Evolutionary conservation across 2,797 vertebrate species (phyloP), one percentile per base, ranked within the genome.

Genomic region (Philypnodon macrostomus): DNA sequence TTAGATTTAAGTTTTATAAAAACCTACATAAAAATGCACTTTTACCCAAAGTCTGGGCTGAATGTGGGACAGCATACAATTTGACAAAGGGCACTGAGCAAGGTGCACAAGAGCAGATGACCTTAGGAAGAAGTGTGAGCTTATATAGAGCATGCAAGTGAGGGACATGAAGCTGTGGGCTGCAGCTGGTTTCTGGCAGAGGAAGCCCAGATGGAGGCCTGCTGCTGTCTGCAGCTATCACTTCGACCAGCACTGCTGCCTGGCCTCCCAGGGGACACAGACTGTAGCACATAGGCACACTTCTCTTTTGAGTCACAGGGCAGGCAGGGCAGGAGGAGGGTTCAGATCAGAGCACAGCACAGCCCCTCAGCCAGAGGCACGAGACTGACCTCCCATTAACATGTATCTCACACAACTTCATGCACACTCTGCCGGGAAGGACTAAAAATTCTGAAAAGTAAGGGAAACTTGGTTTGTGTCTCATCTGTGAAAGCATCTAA

Each of bases 111-210:
- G 63, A 59, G 58, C 18, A 68, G 47, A 63, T 29, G 34, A 61
- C 33, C 14, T 17, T 52, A 31, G 35, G 31, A 48, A 30, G 19
- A 21, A 8, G n/a, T 19, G 45, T 47, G 13, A 34, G 26, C 33
- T 52, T 33, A 35, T 48, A 42, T 3, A 5, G 41, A 57, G 31
- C 64, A 55, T 51, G 42, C 36, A 59, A n/a, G 59, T 21, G 53
- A 46, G 47, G 62, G 69, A 69, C 69, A 58, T 65, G 73, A 50
- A 56, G 64, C 48, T 65, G 56, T 61, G 46, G 74, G 67, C 78
- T 80, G 29, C 76, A 94, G 93, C 93, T 95, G 94, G 92, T 94
- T 95, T 93, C 93, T 93, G 92, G 85, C 60, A 85, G 86, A 91
- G 91, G 91, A 93, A 92, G 76, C 61, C 72, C 82, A 64, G 81